Base-by-base conservation (phyloP, 2,797 vertebrate genomes). In the Sebastiscus tertius region DNA sequence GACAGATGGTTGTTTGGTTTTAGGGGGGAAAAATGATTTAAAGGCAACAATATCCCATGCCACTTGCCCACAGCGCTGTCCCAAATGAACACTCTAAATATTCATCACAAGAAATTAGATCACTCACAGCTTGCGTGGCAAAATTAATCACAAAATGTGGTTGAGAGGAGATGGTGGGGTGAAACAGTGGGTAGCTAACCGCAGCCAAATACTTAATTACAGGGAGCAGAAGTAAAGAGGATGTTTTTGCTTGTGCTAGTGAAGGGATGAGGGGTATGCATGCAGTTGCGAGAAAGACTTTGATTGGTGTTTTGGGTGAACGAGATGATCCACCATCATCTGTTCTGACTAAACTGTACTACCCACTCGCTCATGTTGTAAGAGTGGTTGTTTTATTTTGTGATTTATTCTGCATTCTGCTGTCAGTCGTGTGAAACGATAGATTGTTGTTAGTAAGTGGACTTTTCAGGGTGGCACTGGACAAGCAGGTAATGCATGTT, bases 1-100 rank as follows among this genome's bases (percentile, higher is more conserved):
- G 75, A 80, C 91, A 93, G 87, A 94, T 91, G 92, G 90, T 71
- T 80, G 75, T 52, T 90, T 72, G 31, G 72, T 84, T 82, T 75
- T 67, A 31, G 18, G 27, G 27, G 20, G 2, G 10, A 4, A 12
- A n/a, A 49, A 49, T 8, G 7, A 69, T 8, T 3, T 54, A 55
- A 12, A 78, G 56, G 63, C 36, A 71, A 70, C 62, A 60, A 42
- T 59, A 72, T 79, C 52, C 29, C 52, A 62, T 87, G 86, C 68
- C 75, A 79, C 63, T 85, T 62, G 89, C 91, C 87, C 75, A 72
- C 33, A 83, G 88, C 88, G 34, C 46, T 87, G 92, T 84, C 88
- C 91, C 71, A 70, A 84, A 91, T 88, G 26, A 77, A 68, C 31
- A 70, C 12, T 87, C 12, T 79, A 70, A 91, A 88, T 88, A 85